Conservation (phyloP, 1,140 invertebrate species). For the Drosophila hydei region DNA sequence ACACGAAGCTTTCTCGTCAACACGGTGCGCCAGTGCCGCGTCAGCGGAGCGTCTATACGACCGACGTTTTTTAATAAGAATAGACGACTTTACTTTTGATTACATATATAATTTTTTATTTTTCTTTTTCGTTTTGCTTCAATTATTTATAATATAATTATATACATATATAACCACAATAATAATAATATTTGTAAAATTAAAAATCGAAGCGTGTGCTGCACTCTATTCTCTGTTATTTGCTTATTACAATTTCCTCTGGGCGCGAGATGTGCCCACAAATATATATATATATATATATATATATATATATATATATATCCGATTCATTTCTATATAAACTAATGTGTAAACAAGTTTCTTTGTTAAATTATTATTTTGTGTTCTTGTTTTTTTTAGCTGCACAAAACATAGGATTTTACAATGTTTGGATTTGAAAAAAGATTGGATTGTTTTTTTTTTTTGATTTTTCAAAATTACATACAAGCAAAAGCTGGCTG, state of each 20-base stretch:
- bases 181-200: slow-evolving; percentile 83
- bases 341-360: slow-evolving; percentile 78
- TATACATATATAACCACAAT: slow-evolving; percentile 84
- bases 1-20: slow-evolving; percentile 67
- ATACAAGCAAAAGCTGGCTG: slow-evolving; percentile 68
- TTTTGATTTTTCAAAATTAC: slow-evolving; percentile 52
- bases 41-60: slow-evolving; percentile 81
- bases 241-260: slow-evolving; percentile 72
- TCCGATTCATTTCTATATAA: slow-evolving; percentile 54
- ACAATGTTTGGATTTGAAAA: slow-evolving; percentile 59
- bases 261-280: slow-evolving; percentile 41
- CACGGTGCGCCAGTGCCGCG: slow-evolving; percentile 76
- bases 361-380: slow-evolving; percentile 48
- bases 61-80: slow-evolving; percentile 70
- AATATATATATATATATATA: slow-evolving; percentile 48
- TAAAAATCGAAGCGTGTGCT: slow-evolving; percentile 82
- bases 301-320: slow-evolving; percentile 61
- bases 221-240: slow-evolving; percentile 70
- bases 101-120: slow-evolving; percentile 83
- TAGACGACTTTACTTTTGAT: slow-evolving; percentile 63
- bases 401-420: slow-evolving; percentile 76
- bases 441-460: slow-evolving; percentile 30
- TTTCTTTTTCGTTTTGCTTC: slow-evolving; percentile 78
- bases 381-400: slow-evolving; percentile 52
- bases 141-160: slow-evolving; percentile 84